Evolutionary conservation across 2,888 invertebrate species (phyloP), one percentile per base, ranked within the genome.

Genomic region (Drosophila diplacantha): DNA sequence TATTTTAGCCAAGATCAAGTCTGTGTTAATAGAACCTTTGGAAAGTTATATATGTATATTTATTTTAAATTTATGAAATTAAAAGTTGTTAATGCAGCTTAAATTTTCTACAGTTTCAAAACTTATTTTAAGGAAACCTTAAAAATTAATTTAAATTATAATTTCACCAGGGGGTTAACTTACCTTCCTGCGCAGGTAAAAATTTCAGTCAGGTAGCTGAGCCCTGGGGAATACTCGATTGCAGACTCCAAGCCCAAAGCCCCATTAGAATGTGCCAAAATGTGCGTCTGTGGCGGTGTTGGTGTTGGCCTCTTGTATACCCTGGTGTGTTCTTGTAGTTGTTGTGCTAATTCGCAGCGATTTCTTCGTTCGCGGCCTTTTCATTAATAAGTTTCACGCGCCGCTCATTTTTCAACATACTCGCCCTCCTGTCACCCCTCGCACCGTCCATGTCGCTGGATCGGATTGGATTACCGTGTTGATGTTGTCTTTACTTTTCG

Each of bases 311-410:
- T 32, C 44, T 29, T 37, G 54, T 51, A 32, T 35, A 49, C 43
- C 56, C 60, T 32, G 41, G 3, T 39, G 43, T 38, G 54, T 24
- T 32, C 39, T 64, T 67, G 34, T 58, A 69, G 72, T 66, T 60
- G 63, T 71, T 74, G 66, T 52, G 73, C 70, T 77, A 72, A 75
- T 81, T 73, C 70, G 68, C 63, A 60, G 74, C 63, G 70, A 81
- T 75, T 74, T 55, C 66, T 74, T 54, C 64, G 71, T 66, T 71
- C 62, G 74, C 74, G 80, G 71, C 73, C 84, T 79, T 83, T 81
- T 79, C 80, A 81, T 83, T 83, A 83, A 83, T 83, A 83, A 80
- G 80, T 83, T 83, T 83, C 80, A 81, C 82, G 84, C 82, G 84
- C 70, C 80, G 77, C 76, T 80, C 84, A 81, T 69, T 81, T 80